A percentile compares a stretch with the other conserved stretches of the same genome.
Evolutionary conservation across 2,888 invertebrate genomes (phyloP).

Genomic region (Tubulanus polymorphus): DNA sequence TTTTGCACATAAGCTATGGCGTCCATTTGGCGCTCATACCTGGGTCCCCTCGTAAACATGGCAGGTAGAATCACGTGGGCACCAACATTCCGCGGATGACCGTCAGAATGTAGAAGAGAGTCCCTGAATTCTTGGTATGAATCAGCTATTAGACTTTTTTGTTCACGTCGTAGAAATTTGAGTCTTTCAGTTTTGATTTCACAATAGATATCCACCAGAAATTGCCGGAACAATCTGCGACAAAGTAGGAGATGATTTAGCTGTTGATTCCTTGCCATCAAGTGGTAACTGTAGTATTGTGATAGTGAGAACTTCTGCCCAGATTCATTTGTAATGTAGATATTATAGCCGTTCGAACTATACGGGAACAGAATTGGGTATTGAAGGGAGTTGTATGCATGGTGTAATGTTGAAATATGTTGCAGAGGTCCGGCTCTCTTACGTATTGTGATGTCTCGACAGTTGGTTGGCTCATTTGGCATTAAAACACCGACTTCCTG

Average conservation of each 20-base stretch:
- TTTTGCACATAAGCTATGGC: conserved; percentile 52
- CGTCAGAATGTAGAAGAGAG: conserved; percentile 20
- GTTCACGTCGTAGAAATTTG: conserved; percentile 10
- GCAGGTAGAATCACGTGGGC: conserved; percentile 28
- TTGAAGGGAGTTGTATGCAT: background rate
- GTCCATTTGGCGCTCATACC: conserved; percentile 51
- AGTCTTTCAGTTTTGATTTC: conserved; percentile 20
- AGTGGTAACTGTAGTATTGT: background rate
- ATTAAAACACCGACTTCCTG: background rate
- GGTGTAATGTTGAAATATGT: background rate
- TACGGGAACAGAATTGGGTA: background rate
- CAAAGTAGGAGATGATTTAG: background rate
- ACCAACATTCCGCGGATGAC: conserved; percentile 19
- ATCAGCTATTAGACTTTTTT: conserved; percentile 14
- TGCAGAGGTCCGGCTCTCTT: background rate
- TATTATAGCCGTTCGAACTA: background rate
- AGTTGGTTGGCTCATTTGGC: background rate
- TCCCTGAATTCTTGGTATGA: conserved; percentile 31
- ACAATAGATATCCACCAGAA: conserved; percentile 17
- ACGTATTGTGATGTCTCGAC: background rate
- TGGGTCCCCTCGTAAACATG: conserved; percentile 38
- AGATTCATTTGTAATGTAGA: background rate
- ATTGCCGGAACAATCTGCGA: background rate
- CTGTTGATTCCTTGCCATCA: background rate
- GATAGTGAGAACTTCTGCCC: background rate